Evolutionary conservation across 2,888 invertebrate species (phyloP).

Genomic region (Drosophila picticornis): DNA sequence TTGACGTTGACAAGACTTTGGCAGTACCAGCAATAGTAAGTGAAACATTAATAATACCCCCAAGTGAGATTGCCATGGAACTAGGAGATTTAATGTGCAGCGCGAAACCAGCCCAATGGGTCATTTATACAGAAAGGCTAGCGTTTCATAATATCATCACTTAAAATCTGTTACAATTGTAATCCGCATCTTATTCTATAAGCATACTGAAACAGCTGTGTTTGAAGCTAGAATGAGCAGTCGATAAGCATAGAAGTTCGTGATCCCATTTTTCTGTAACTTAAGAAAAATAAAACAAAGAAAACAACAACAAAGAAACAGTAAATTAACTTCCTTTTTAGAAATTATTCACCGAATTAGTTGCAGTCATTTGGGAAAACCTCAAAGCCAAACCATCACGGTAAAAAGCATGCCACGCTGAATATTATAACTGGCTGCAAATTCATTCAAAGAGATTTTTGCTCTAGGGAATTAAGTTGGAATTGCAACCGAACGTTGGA

Average conservation of each 20-base stretch:
- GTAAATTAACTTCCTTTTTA: neutral
- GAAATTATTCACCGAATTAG: neutral
- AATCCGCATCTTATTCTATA: neutral
- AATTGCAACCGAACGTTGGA: neutral
- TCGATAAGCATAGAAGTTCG: neutral
- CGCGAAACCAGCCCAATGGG: slow-evolving; percentile 25
- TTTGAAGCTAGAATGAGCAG: neutral
- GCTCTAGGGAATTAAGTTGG: neutral
- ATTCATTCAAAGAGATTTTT: neutral
- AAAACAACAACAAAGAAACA: neutral
- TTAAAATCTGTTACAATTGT: slow-evolving; percentile 3
- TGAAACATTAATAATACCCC: slow-evolving; percentile 24
- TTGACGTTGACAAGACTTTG: slow-evolving; percentile 38
- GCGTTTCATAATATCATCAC: slow-evolving; percentile 1
- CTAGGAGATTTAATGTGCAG: slow-evolving; percentile 49
- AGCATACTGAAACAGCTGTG: neutral
- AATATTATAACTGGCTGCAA: neutral
- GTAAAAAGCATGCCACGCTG: neutral
- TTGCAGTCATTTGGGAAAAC: neutral
- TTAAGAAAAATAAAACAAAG: neutral
- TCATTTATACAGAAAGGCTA: slow-evolving; percentile 2
- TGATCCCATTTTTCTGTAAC: neutral
- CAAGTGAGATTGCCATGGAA: slow-evolving; percentile 23
- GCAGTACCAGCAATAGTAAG: slow-evolving; percentile 12
- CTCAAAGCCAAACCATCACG: neutral